Percentiles rank a stretch among this genome's conserved stretches.
These are phyloP conservation scores for Cephus rjabovi DNA, from an alignment of 2,888 invertebrate species.

Conservation along the genomic window DNA sequence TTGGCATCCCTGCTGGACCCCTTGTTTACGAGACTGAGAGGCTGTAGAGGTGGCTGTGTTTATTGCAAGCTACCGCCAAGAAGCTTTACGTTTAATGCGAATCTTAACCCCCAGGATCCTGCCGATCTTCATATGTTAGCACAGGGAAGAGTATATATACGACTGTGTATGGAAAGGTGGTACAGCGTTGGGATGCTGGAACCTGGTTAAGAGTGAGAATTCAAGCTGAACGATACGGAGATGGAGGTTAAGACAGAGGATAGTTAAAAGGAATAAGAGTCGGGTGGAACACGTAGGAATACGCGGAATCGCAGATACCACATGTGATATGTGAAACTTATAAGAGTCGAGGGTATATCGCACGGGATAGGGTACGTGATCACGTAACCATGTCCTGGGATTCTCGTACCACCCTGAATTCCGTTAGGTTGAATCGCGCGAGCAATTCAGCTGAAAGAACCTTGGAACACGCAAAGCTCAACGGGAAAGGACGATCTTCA, in stretches of 20 bases:
- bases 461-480: neutral
- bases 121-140: neutral
- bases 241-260: neutral
- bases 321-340: neutral
- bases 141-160: neutral
- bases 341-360: neutral
- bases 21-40: constrained; percentile 42
- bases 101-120: neutral
- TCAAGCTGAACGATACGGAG: neutral
- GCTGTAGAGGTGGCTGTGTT: constrained; percentile 4
- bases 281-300: neutral
- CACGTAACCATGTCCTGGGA: neutral
- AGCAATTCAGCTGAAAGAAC: neutral
- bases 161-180: neutral
- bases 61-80: constrained; percentile 26
- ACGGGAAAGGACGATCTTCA: too few relatives aligned
- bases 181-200: neutral
- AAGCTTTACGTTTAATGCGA: constrained; percentile 1
- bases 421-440: neutral
- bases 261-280: neutral
- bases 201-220: neutral
- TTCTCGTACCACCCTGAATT: neutral
- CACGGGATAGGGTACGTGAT: neutral
- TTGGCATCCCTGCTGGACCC: constrained; percentile 20
- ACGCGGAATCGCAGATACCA: neutral